Evolutionary conservation across 2,113 vertebrate species (phyloP), one percentile per base, ranked within the genome.

Genomic region (Poecile atricapillus): DNA sequence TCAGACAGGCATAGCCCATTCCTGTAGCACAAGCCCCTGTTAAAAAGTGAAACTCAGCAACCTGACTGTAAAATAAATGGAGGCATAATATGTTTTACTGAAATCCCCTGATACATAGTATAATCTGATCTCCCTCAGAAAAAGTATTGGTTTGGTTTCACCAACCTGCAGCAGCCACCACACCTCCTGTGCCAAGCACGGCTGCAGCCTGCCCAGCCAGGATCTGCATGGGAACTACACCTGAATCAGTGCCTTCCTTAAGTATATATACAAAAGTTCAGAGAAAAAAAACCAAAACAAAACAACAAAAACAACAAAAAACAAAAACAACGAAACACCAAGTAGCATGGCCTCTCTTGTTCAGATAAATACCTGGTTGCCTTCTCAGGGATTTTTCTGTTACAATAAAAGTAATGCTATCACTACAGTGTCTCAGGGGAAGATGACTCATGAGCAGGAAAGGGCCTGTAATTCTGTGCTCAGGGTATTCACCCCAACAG

Each of bases 371-470:
- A 73, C 92, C 83, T 13, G 37, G 63, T 47, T 1, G 5, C 52
- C 50, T 88, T 78, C 78, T 89, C 60, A 41, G 31, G 35, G 75
- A 55, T 67, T 86, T 58, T 58, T 41, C 28, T n/a, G 46, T 89
- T 85, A 73, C 88, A 94, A 88, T 49, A 93, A 56, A 79, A 94
- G 83, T 46, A 91, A 90, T 41, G 46, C 30, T 81, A 69, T 79
- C 87, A 53, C 59, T 70, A 31, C 6, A 43, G 44, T 28, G 55
- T 68, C 88, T 70, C 79, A 11, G 3, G 60, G 94, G 77, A 94
- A 91, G 79, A 84, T 74, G 82, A 93, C 53, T 93, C 95, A 93
- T 20, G 21, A 86, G 39, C 83, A 94, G 92, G 70, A 96, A 91
- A 92, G 49, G 58, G 39, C 19, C 78, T 64, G 68, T 30, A 93